Evolutionary conservation across 2,888 invertebrate species (phyloP), one percentile per base, ranked within the genome.

Genomic region (Dasypolia templi): DNA sequence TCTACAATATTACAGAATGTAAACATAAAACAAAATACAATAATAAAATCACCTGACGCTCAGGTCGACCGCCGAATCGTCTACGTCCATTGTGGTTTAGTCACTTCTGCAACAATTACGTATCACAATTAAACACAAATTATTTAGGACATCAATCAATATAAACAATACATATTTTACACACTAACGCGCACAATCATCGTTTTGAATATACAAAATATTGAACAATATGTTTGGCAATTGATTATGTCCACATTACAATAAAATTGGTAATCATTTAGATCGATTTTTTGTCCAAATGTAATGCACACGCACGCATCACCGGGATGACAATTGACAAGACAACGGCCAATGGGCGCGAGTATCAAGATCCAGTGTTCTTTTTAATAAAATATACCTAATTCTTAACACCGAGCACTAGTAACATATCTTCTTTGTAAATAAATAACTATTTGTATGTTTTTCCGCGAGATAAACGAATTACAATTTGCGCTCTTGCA

Each of bases 51-150:
- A 98, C 98, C 98, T 97, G 92, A 98, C 97, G 95, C 98, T 98
- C 90, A 99, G 97, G 97, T 99, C 98, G 90, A 99, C 98, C 86
- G 98, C 98, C 91, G 97, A 97, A 93, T 98, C 98, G 96, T 98
- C 98, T 93, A 98, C 97, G 95, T 98, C 98, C 98, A 98, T 98
- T 96, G 97, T 97, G 77, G 68, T 85, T 75, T 77, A 76, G 78
- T 88, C 88, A 89, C 87, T 82, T 83, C 92, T 92, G 91, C 77
- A 93, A 89, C 84, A 87, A 90, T 89, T 88, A 91, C 86, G 84
- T 84, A 88, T 88, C 83, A 88, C 74, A 73, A 86, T 85, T 85
- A 88, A 79, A 89, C 75, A 85, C 80, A 61, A 88, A 87, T 82
- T 79, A 85, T 80, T 86, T 75, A 77, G 76, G 72, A 78, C 74